These are phyloP conservation scores for Drosophila prostipennis DNA, from an alignment of 2,888 invertebrate genomes.

Conservation along the genomic window DNA sequence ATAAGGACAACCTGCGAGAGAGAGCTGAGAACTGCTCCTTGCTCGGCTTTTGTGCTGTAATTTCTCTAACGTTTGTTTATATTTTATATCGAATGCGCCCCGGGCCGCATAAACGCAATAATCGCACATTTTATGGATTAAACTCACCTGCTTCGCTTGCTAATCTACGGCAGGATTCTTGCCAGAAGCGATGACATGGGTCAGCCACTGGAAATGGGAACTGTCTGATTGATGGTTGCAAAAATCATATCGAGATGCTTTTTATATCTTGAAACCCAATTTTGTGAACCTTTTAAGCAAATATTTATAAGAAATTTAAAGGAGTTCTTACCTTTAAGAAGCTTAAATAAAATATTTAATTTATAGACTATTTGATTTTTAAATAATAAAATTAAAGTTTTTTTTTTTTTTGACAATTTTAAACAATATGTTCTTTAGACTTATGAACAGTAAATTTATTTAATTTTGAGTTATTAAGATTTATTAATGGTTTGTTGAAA, in stretches of 20 bases:
- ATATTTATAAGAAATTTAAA: too few relatives aligned
- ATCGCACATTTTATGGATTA: conserved; percentile 81
- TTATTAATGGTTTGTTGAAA: too few relatives aligned
- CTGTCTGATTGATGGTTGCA: neutral
- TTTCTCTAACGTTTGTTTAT: conserved; percentile 79
- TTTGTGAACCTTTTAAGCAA: neutral
- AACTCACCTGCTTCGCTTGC: conserved; percentile 74
- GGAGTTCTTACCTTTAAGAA: too few relatives aligned
- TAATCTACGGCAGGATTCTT: conserved; percentile 63
- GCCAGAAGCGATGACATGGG: conserved; percentile 7
- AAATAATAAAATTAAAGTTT: too few relatives aligned
- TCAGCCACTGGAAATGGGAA: neutral
- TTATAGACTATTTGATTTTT: too few relatives aligned
- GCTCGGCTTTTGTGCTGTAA: conserved; percentile 61
- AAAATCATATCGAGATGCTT: conserved; percentile 2
- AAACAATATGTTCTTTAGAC: too few relatives aligned
- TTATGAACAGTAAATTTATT: too few relatives aligned
- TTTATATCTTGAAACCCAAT: neutral
- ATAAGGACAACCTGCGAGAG: conserved; percentile 16
- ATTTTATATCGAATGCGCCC: conserved; percentile 73
- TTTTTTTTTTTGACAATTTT: too few relatives aligned
- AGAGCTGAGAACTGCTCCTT: conserved; percentile 28
- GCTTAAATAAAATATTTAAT: too few relatives aligned
- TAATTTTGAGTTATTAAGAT: too few relatives aligned
- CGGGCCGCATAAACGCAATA: conserved; percentile 78